These are phyloP conservation scores for Poeciliopsis occidentalis DNA, from an alignment of 2,113 vertebrate genomes.

Conservation along the genomic window DNA sequence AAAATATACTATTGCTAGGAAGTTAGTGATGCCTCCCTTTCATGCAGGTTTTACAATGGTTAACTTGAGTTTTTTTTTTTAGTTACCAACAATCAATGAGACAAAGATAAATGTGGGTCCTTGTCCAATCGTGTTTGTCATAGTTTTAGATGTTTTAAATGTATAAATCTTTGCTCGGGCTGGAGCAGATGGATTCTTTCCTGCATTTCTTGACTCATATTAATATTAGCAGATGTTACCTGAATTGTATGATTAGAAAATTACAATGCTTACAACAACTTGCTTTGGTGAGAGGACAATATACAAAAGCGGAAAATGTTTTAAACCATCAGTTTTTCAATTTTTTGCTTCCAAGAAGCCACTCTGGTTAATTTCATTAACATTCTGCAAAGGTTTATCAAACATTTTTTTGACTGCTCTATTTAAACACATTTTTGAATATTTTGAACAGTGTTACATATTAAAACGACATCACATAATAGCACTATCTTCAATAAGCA, in stretches of 20 bases:
- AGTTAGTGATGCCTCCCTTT: neutral
- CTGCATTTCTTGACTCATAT: too few species aligned
- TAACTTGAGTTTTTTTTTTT: neutral
- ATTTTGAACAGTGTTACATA: slow-evolving; percentile 1
- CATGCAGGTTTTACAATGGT: neutral
- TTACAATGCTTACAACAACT: neutral
- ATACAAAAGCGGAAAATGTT: neutral
- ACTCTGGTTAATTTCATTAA: neutral
- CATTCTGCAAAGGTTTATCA: neutral
- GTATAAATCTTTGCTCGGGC: neutral
- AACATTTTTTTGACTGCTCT: neutral
- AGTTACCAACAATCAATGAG: neutral
- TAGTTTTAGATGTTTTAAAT: too few species aligned
- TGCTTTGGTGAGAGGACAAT: neutral
- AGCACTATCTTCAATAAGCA: slow-evolving; percentile 28
- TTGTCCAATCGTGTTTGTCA: neutral
- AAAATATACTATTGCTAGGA: neutral
- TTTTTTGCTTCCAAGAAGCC: neutral
- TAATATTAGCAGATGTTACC: too few species aligned
- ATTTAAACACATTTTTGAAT: neutral
- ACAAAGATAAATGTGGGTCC: neutral
- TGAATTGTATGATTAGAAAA: neutral
- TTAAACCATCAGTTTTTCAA: neutral
- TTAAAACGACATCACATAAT: slow-evolving; percentile 8
- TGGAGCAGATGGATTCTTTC: neutral